These are phyloP conservation scores for Dreissena polymorpha DNA, from an alignment of 1,140 invertebrate species.

Conservation along the genomic window DNA sequence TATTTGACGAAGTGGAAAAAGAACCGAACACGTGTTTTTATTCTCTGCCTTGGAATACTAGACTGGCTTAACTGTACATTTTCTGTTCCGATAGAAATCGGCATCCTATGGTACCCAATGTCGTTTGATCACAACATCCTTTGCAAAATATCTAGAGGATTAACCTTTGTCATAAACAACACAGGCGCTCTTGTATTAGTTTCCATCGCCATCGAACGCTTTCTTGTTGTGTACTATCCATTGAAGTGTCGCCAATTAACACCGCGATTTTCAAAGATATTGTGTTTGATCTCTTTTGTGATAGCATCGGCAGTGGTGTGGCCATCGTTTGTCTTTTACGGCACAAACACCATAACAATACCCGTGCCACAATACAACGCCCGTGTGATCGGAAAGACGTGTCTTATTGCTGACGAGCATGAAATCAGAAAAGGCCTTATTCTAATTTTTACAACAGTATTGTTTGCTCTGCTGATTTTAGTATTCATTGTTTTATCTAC, in stretches of 20 bases:
- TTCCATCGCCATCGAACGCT: conserved; percentile 44
- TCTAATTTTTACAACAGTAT: conserved; percentile 30
- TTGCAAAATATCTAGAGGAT: conserved; percentile 43
- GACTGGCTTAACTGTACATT: conserved; percentile 42
- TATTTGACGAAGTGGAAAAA: conserved; percentile 40
- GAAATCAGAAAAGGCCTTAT: conserved; percentile 4
- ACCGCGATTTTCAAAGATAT: conserved; percentile 22
- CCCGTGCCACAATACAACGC: not conserved
- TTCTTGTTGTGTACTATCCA: conserved; percentile 33
- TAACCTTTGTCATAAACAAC: conserved; percentile 43
- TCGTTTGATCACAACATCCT: conserved; percentile 30
- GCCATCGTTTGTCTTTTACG: conserved; percentile 51
- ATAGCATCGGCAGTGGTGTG: conserved; percentile 14
- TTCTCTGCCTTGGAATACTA: conserved; percentile 26
- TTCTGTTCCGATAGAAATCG: conserved; percentile 42
- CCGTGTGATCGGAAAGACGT: conserved; percentile 17
- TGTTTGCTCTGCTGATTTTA: conserved; percentile 30
- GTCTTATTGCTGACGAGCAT: conserved; percentile 35
- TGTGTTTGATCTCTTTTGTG: conserved; percentile 37
- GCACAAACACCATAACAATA: conserved; percentile 16
- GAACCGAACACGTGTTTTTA: conserved; percentile 37
- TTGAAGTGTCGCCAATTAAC: conserved; percentile 29
- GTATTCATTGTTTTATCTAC: conserved; percentile 16
- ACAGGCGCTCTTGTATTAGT: conserved; percentile 37
- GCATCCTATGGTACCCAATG: conserved; percentile 4